These are phyloP conservation scores for Furcifer pardalis DNA, from an alignment of 2,797 vertebrate species.

Conservation along the genomic window DNA sequence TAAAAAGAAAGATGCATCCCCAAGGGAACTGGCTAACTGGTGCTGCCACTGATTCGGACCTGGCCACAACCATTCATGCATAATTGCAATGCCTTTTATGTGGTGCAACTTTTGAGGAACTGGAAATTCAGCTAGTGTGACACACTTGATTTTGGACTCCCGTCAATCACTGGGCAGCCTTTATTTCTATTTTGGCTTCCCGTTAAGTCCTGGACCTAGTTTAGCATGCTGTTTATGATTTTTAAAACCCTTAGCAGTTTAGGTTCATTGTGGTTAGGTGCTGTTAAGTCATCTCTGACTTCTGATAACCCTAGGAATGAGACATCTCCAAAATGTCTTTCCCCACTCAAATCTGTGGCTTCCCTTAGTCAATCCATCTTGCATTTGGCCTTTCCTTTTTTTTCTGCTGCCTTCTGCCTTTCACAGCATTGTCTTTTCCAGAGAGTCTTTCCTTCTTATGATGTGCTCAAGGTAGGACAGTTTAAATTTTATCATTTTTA, in stretches of 20 bases:
- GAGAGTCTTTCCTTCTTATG: too few relatives aligned
- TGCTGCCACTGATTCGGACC: not conserved
- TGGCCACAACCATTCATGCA: not conserved
- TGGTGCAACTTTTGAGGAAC: not conserved
- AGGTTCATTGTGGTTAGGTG: too few relatives aligned
- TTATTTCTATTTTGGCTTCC: not conserved
- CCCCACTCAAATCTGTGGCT: too few relatives aligned
- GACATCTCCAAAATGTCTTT: too few relatives aligned
- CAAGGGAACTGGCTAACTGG: not conserved
- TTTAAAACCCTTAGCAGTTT: not conserved
- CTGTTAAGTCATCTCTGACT: too few relatives aligned
- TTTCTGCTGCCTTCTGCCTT: too few relatives aligned
- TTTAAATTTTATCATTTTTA: too few relatives aligned
- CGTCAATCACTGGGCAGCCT: not conserved
- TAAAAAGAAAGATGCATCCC: not conserved
- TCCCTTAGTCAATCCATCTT: too few relatives aligned
- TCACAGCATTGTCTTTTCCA: too few relatives aligned
- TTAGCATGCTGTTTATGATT: not conserved
- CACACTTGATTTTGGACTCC: not conserved
- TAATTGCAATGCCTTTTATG: not conserved
- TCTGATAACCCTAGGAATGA: too few relatives aligned
- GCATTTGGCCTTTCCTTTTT: too few relatives aligned
- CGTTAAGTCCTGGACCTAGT: not conserved
- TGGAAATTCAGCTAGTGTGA: not conserved
- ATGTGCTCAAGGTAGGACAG: too few relatives aligned